phyloP scores from a whole-genome alignment of 2,797 vertebrate genomes.

The Siniperca undulata region DNA sequence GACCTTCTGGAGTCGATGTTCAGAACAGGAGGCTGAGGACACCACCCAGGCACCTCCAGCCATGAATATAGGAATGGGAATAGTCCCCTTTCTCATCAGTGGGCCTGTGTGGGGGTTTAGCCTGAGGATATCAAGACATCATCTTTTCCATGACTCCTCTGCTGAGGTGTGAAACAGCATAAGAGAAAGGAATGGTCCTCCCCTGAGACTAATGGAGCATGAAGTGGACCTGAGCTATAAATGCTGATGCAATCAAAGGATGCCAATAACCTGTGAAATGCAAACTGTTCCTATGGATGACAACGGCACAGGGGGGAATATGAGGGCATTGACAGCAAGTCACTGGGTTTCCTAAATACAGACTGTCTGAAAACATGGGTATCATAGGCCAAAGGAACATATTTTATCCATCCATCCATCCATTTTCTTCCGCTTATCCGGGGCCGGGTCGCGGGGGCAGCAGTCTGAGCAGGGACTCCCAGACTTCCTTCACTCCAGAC shows the following conservation, averaged over 20 bases:
- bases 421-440: too few species aligned
- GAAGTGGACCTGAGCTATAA: constrained; percentile 77
- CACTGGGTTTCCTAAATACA: constrained; percentile 4
- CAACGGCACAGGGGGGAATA: constrained; percentile 28
- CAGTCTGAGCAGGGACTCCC: too few species aligned
- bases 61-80: constrained; percentile 27
- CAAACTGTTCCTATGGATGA: constrained; percentile 70
- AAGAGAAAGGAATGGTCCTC: constrained; percentile 48
- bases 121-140: constrained; percentile 64
- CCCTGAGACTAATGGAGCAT: constrained; percentile 70
- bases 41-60: constrained; percentile 20
- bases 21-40: constrained; percentile 14
- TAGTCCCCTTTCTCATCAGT: constrained; percentile 50
- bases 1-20: constrained; percentile 5
- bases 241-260: constrained; percentile 82
- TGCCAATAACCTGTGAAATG: constrained; percentile 83
- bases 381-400: neutral
- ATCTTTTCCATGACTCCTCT: constrained; percentile 64
- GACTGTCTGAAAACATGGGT: neutral
- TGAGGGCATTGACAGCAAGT: neutral
- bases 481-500: too few species aligned
- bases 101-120: constrained; percentile 54
- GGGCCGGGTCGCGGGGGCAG: too few species aligned
- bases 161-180: constrained; percentile 67
- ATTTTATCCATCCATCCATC: too few species aligned